phyloP scores from a whole-genome alignment of 2,888 invertebrate species.

The Barypeithes pellucidus region DNA sequence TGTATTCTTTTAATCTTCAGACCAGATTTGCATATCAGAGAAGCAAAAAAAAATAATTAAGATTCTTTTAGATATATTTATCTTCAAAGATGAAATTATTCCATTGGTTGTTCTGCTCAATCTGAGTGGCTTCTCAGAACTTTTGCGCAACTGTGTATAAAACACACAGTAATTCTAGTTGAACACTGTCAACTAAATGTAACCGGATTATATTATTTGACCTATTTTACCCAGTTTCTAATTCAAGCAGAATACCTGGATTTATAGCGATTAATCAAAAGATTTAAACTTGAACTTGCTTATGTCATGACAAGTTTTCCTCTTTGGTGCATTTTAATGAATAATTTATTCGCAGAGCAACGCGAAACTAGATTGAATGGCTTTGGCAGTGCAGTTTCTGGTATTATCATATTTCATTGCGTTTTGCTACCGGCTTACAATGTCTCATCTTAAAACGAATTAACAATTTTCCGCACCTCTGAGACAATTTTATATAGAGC shows the following conservation, averaged over 20 bases:
- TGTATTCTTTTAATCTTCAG: too few species aligned
- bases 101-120: too few species aligned
- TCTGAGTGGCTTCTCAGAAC: too few species aligned
- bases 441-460: too few species aligned
- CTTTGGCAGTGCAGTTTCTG: conserved; percentile 8
- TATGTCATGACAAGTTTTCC: conserved; percentile 46
- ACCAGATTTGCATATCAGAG: too few species aligned
- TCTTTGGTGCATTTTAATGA: conserved; percentile 42
- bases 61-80: too few species aligned
- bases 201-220: background rate
- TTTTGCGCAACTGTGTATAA: too few species aligned
- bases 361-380: conserved; percentile 37
- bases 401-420: conserved; percentile 16
- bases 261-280: conserved; percentile 29
- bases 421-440: background rate
- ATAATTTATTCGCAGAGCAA: conserved; percentile 46
- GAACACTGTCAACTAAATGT: background rate
- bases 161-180: too few species aligned
- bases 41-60: too few species aligned
- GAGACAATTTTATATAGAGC: too few species aligned
- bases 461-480: too few species aligned
- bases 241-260: conserved; percentile 11
- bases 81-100: too few species aligned
- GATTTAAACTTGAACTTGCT: conserved; percentile 45
- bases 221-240: background rate